Evolutionary conservation across 2,113 vertebrate species (phyloP).

Genomic region (Prinia subflava): DNA sequence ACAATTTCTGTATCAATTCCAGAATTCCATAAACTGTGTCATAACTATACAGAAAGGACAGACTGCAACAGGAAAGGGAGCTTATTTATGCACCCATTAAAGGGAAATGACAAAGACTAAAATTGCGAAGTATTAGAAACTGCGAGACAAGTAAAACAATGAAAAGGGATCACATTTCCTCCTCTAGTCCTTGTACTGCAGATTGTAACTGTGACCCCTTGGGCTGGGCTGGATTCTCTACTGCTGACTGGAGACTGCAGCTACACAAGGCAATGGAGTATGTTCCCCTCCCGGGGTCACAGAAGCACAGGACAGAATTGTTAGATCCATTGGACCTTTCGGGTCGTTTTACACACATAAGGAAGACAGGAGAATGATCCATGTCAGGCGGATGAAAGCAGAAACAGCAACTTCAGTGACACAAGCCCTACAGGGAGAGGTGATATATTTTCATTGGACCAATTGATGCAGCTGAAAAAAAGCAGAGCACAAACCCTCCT

Average conservation of each 20-base stretch:
- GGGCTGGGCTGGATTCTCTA: not conserved
- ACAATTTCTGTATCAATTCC: not conserved
- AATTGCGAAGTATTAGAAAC: not conserved
- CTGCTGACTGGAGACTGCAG: not conserved
- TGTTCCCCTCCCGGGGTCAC: not conserved
- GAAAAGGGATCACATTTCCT: not conserved
- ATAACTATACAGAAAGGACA: not conserved
- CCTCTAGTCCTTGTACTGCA: not conserved
- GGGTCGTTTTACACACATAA: not conserved
- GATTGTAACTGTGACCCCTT: not conserved
- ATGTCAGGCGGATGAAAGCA: not conserved
- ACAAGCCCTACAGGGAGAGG: not conserved
- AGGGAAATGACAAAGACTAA: not conserved
- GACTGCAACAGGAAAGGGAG: not conserved
- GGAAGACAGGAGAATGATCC: not conserved
- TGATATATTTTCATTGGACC: not conserved
- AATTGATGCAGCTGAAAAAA: not conserved
- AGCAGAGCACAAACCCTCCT: not conserved
- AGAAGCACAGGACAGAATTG: accelerated
- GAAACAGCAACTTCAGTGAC: not conserved
- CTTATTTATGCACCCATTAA: not conserved
- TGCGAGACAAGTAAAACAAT: not conserved
- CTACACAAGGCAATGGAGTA: accelerated
- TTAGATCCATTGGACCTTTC: not conserved
- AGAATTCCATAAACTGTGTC: not conserved